phyloP scores from a whole-genome alignment of 2,888 invertebrate species.

The Amiota communis region DNA sequence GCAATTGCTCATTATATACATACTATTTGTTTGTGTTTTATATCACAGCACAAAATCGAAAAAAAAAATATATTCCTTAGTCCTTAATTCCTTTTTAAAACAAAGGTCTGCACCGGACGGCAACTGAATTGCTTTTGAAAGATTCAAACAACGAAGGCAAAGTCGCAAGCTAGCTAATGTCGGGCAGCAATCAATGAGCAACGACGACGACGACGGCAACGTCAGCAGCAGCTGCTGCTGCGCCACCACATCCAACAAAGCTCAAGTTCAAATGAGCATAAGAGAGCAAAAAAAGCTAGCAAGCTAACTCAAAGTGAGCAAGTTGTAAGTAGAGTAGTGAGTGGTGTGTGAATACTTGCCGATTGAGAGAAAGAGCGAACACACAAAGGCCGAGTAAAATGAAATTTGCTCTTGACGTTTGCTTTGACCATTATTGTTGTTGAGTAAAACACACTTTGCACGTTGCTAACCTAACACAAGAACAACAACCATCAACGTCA shows the following conservation, averaged over 20 bases:
- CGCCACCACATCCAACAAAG: slow-evolving; percentile 17
- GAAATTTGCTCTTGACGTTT: slow-evolving; percentile 35
- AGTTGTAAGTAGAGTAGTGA: too few species aligned
- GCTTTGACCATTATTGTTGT: background rate
- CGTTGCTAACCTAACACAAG: background rate
- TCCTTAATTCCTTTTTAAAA: slow-evolving; percentile 60
- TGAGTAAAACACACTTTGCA: too few species aligned
- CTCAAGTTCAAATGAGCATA: slow-evolving; percentile 45
- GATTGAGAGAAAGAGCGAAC: background rate
- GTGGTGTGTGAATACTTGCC: background rate
- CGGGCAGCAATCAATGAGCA: slow-evolving; percentile 26
- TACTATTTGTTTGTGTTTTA: slow-evolving; percentile 66
- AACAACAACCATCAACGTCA: background rate
- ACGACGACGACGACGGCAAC: slow-evolving; percentile 19
- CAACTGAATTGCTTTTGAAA: slow-evolving; percentile 70
- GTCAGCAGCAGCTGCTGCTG: background rate
- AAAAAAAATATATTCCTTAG: slow-evolving; percentile 59
- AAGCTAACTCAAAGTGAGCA: slow-evolving; percentile 23
- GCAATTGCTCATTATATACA: slow-evolving; percentile 52
- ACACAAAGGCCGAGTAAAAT: slow-evolving; percentile 30
- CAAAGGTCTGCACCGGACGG: slow-evolving; percentile 70
- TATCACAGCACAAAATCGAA: slow-evolving; percentile 71
- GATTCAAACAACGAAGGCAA: slow-evolving; percentile 36
- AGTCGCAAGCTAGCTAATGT: slow-evolving; percentile 56
- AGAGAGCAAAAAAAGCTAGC: slow-evolving; percentile 6